Conservation (phyloP, 2,888 invertebrate species). For the Ormyrus labotus region DNA sequence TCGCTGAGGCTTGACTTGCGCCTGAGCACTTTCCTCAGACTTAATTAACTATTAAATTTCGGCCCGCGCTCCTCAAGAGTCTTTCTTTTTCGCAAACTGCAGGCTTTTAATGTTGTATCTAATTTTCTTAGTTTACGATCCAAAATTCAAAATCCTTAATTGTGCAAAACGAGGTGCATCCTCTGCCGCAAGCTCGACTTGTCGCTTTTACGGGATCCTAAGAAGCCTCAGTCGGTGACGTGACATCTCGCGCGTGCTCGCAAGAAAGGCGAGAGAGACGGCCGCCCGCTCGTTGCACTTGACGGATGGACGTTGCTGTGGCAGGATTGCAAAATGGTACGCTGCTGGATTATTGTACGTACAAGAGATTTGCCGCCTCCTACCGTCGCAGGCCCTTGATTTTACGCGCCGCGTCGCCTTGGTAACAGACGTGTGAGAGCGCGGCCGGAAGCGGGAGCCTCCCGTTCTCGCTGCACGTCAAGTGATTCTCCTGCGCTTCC, state of each 20-base stretch:
- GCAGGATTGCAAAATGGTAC: constrained; percentile 66
- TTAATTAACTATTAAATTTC: constrained; percentile 53
- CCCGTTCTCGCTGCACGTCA: constrained; percentile 65
- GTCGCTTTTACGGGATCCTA: too few species aligned
- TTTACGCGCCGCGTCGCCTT: constrained; percentile 69
- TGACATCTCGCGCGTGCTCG: neutral
- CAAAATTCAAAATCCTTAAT: too few species aligned
- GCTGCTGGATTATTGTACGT: constrained; percentile 71
- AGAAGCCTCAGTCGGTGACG: neutral
- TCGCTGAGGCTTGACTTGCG: constrained; percentile 1
- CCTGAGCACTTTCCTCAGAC: constrained; percentile 35
- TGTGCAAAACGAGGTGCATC: too few species aligned
- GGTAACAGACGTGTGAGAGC: constrained; percentile 70
- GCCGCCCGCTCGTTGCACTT: constrained; percentile 14
- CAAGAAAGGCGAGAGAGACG: neutral
- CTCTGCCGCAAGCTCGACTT: too few species aligned
- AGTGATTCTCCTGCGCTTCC: constrained; percentile 67
- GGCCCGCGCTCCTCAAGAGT: neutral
- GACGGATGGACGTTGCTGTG: constrained; percentile 47
- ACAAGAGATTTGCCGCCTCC: constrained; percentile 73
- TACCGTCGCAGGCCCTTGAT: constrained; percentile 70
- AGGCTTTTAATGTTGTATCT: too few species aligned
- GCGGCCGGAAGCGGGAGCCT: constrained; percentile 58
- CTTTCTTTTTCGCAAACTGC: neutral
- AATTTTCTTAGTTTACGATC: too few species aligned